phyloP scores from a whole-genome alignment of 2,113 vertebrate species.

The Alligator sinensis region DNA sequence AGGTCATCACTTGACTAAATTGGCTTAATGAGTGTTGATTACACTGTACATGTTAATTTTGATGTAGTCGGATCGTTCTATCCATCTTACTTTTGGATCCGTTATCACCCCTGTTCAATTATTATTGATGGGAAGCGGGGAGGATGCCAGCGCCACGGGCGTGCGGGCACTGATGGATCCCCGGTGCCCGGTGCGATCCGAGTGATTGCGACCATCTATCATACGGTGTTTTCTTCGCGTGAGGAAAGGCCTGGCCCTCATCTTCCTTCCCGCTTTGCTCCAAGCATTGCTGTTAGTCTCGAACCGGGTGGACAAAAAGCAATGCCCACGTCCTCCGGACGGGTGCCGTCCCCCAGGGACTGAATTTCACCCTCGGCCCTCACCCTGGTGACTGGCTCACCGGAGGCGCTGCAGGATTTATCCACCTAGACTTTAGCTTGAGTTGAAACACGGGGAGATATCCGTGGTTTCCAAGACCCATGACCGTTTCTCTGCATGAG shows the following conservation, averaged over 20 bases:
- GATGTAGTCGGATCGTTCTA: constrained; percentile 78
- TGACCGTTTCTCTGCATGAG: not conserved
- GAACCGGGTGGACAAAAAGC: not conserved
- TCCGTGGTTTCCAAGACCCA: not conserved
- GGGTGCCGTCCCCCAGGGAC: not conserved
- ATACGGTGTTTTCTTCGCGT: rapidly evolving
- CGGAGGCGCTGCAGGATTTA: not conserved
- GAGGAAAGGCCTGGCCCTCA: not conserved
- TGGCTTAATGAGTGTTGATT: constrained; percentile 83
- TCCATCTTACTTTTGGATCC: constrained; percentile 74
- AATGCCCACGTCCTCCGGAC: not conserved
- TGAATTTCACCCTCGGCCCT: not conserved
- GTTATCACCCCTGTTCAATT: constrained; percentile 74
- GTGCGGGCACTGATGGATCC: not conserved
- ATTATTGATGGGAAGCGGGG: constrained; percentile 59
- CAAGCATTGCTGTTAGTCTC: not conserved
- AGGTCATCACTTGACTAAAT: constrained; percentile 84
- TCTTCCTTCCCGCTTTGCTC: not conserved
- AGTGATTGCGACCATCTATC: rapidly evolving
- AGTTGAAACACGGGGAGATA: not conserved
- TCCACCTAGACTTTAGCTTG: not conserved
- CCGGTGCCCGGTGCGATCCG: not conserved
- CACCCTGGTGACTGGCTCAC: not conserved
- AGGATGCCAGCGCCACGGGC: not conserved
- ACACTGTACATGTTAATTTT: constrained; percentile 80